Conservation (phyloP, 2,113 vertebrate species). For the Electrona antarctica region DNA sequence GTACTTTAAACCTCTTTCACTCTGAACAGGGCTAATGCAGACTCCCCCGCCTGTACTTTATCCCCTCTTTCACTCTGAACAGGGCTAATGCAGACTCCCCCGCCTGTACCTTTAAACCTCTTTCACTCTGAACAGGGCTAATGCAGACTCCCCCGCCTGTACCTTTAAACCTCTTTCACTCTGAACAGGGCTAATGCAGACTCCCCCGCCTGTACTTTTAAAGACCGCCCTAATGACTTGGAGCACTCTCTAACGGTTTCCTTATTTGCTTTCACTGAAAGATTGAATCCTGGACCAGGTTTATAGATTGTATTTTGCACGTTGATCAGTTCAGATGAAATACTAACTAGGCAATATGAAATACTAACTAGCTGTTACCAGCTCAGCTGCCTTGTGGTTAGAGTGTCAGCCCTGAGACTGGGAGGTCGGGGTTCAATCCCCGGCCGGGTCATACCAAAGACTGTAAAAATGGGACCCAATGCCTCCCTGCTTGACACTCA, state of each 20-base stretch:
- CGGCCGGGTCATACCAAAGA: no score
- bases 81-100: background rate
- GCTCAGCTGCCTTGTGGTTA: no score
- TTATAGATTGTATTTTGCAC: no score
- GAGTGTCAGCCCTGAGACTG: no score
- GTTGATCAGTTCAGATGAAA: no score
- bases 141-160: background rate
- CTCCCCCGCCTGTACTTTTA: slow-evolving; percentile 6
- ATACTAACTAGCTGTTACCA: no score
- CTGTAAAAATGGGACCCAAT: no score
- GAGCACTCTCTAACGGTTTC: slow-evolving; percentile 49
- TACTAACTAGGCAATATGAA: no score
- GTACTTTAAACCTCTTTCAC: background rate
- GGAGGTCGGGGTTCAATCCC: no score
- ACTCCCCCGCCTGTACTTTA: slow-evolving; percentile 7
- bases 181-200: slow-evolving; percentile 6
- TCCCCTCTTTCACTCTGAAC: slow-evolving; percentile 9
- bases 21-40: slow-evolving; percentile 6
- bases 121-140: slow-evolving; percentile 5
- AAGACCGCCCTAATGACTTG: slow-evolving; percentile 25
- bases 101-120: background rate
- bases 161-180: background rate
- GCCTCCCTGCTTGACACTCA: no score
- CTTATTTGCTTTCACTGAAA: slow-evolving; percentile 51
- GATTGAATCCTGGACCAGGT: background rate